Evolutionary conservation across 2,888 invertebrate species (phyloP), one percentile per base, ranked within the genome.

Genomic region (Meta bourneti): DNA sequence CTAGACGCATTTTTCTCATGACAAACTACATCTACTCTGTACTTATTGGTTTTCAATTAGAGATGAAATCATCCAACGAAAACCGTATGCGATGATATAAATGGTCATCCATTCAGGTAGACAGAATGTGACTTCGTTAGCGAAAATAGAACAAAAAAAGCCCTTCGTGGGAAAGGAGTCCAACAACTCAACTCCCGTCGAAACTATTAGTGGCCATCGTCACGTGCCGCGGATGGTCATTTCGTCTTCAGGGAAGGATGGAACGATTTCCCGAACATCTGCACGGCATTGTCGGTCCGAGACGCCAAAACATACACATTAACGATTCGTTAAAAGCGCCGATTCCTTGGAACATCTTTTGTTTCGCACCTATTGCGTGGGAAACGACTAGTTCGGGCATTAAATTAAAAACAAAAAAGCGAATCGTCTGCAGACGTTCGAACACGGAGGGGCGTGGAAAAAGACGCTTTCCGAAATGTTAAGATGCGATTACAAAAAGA

Each of bases 291-390:
- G 34, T 34, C 34, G 34, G 34, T 1, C 34, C 34, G 34, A 34
- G 4, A 34, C 34, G 34, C 34, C 34, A 34, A 34, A 34, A 34
- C 34, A 34, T 34, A 34, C 34, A 34, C 34, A 34, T 34, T 34
- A 34, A 61, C 13, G 61, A 11, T 61, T 61, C 61, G 61, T 34
- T 34, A 34, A 61, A 61, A 11, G 61, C 61, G 7, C 7, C 49
- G 20, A 52, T 19, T 74, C 74, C 19, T 52, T 9, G 13, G 51
- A 78, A 61, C 34, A 20, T 19, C 70, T 81, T 81, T 81, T 74
- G 74, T 75, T 84, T 84, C 61, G 54, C 84, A 84, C 75, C 84
- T 84, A n/a, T 34, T 61, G 20, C 74, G 52, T 34, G 71, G 20
- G 51, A 20, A 34, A 54, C 61, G 48, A 74, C 82, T 71, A 71